Base-by-base conservation (phyloP, 2,888 invertebrate species). In the Euproctis similis region DNA sequence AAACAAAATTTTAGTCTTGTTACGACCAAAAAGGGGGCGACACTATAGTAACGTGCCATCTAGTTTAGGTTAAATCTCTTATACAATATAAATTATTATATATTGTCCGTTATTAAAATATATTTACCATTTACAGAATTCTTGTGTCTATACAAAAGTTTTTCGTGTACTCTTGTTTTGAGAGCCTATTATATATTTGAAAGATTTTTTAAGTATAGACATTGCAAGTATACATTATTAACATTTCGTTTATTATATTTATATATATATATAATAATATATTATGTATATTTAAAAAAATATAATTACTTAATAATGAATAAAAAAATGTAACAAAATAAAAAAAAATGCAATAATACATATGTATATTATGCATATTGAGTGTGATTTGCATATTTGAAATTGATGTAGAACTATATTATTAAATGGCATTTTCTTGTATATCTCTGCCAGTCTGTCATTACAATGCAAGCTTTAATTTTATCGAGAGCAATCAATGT, bases 61-160 rank as follows among this genome's bases (percentile, higher is more conserved):
- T 85, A 85, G 84, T 84, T 84, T 85, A 86, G 85, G 85, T 84
- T 85, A 84, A n/a, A 84, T 77, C 80, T 82, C 80, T 82, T 84
- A 84, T 85, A 85, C 84, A 85, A 82, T 82, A 82, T n/a, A n/a
- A n/a, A n/a, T n/a, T n/a, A n/a, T 81, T 85, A 81, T 82, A 84
- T 85, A 85, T 84, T 85, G 84, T 85, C 85, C 82, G 84, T 85
- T n/a, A n/a, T n/a, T 85, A 74, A 82, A 80, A 78, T 85, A 85
- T 85, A 82, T 85, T 82, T 85, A 85, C 82, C 84, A 80, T 84
- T 82, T 85, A 85, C 84, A 82, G 81, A 85, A 82, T 80, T 78
- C 82, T 81, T 81, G 82, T 78, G 84, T 84, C 81, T 85, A 84
- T 85, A 85, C 82, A 81, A 81, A 84, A 78, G 81, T 82, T 84